Conservation (phyloP, 2,888 invertebrate genomes). For the Thysanoteuthis rhombus region DNA sequence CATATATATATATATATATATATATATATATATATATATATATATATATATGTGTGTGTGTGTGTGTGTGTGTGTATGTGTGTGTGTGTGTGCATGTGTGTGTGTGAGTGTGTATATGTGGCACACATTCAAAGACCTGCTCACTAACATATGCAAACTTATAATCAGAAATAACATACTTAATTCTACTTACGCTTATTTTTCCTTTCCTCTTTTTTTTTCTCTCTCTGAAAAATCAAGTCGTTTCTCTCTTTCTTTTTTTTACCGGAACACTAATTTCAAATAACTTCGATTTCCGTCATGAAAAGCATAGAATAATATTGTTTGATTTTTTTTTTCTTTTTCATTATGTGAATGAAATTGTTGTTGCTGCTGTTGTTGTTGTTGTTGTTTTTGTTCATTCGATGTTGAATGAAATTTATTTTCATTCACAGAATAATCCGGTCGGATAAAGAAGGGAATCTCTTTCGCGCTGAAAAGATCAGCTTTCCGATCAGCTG, state of each 20-base stretch:
- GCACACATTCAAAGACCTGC: no score
- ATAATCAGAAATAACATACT: background rate
- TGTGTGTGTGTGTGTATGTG: background rate
- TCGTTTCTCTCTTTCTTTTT: background rate
- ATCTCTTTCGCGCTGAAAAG: background rate
- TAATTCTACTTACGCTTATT: background rate
- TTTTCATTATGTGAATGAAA: background rate
- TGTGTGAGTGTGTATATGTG: no score
- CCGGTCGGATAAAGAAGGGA: background rate
- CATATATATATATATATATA: background rate
- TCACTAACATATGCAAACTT: no score
- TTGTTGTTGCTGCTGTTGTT: background rate
- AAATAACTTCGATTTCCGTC: background rate
- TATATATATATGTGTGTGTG: background rate
- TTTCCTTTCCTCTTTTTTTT: background rate
- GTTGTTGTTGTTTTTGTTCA: background rate
- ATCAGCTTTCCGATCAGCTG: background rate
- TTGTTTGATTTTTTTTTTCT: background rate
- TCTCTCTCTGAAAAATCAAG: background rate
- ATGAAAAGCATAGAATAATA: background rate
- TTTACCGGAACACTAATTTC: background rate
- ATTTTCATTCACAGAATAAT: background rate
- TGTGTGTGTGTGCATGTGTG: no score
- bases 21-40: background rate
- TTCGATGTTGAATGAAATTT: background rate